Conservation (phyloP, 2,113 vertebrate species). For the Oreochromis niloticus region DNA sequence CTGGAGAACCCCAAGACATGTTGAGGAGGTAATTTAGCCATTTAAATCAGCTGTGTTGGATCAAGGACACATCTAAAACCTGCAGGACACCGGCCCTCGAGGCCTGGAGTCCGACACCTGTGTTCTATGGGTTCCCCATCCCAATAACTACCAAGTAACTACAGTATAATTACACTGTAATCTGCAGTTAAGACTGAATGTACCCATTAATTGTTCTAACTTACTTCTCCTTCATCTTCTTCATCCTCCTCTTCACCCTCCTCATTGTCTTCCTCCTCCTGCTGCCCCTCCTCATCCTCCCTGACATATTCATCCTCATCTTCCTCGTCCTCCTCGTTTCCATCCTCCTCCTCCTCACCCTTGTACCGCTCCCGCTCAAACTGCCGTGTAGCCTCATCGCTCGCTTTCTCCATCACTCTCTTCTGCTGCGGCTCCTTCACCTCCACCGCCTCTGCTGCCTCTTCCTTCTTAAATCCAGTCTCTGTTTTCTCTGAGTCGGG, state of each 20-base stretch:
- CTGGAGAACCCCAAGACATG: too few species aligned
- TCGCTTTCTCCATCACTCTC: constrained; percentile 77
- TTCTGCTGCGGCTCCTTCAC: constrained; percentile 65
- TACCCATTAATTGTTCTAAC: not conserved
- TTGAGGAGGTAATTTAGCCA: too few species aligned
- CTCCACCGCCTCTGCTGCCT: not conserved
- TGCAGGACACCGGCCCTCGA: too few species aligned
- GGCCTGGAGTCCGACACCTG: too few species aligned
- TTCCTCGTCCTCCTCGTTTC: constrained; percentile 43
- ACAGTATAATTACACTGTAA: not conserved
- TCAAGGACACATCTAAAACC: too few species aligned
- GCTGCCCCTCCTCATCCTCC: constrained; percentile 50
- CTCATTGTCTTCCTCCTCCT: constrained; percentile 49
- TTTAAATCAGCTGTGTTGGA: too few species aligned
- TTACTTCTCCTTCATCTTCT: constrained; percentile 63
- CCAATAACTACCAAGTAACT: not conserved
- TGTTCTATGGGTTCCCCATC: not conserved
- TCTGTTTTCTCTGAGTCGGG: not conserved
- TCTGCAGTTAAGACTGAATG: not conserved
- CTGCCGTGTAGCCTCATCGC: constrained; percentile 75
- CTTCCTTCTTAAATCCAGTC: not conserved
- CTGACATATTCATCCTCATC: constrained; percentile 46
- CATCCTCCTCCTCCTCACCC: constrained; percentile 41
- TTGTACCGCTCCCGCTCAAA: constrained; percentile 67
- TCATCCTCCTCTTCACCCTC: constrained; percentile 35